phyloP scores from a whole-genome alignment of 2,113 vertebrate species.

The Brachyhypopomus occidentalis region DNA sequence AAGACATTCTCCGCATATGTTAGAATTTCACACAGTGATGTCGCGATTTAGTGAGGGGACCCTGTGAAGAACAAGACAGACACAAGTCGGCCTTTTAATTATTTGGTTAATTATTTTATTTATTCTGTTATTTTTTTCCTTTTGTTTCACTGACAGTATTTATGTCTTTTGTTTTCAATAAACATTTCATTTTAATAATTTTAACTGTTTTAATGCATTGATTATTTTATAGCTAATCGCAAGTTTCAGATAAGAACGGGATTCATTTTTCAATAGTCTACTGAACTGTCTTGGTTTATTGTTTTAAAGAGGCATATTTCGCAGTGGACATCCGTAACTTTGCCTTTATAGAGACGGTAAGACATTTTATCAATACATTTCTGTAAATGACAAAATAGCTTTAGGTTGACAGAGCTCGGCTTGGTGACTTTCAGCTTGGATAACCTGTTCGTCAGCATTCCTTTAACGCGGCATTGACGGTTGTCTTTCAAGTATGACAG shows the following conservation, averaged over 20 bases:
- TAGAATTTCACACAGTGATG: slow-evolving; percentile 2
- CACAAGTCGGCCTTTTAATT: slow-evolving; percentile 10
- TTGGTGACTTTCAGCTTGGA: background rate
- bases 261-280: background rate
- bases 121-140: background rate
- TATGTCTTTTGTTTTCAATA: slow-evolving; percentile 33
- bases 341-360: slow-evolving; percentile 24
- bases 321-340: slow-evolving; percentile 18
- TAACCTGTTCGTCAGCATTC: no score
- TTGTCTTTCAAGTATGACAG: no score
- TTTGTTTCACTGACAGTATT: background rate
- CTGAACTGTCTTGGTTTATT: background rate
- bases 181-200: slow-evolving; percentile 47
- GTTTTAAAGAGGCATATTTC: slow-evolving; percentile 14
- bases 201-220: slow-evolving; percentile 1
- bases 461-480: no score
- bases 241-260: no score
- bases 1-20: slow-evolving; percentile 20
- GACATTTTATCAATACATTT: background rate
- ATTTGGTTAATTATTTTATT: background rate
- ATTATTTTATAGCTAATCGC: background rate
- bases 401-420: background rate
- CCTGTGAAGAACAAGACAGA: slow-evolving; percentile 4
- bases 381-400: background rate
- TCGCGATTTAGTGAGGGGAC: slow-evolving; percentile 8